A percentile compares a stretch with the other conserved stretches of the same genome.
Conservation (phyloP, 2,113 vertebrate genomes). For the Tragelaphus scriptus region DNA sequence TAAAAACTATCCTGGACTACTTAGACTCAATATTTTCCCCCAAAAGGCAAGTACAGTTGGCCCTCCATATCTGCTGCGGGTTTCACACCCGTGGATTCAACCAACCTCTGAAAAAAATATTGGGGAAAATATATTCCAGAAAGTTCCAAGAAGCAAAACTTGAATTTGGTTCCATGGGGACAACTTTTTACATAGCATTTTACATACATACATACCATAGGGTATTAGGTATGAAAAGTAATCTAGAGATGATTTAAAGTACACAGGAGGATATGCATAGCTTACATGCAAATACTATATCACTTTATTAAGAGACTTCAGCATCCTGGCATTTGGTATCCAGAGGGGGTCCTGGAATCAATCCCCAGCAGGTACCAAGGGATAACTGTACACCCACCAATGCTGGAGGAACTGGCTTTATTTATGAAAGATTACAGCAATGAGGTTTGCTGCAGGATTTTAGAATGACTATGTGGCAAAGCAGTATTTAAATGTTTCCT, state of each 20-base stretch:
- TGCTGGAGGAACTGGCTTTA: not conserved
- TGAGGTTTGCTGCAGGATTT: not conserved
- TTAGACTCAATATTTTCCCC: not conserved
- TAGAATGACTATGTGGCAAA: not conserved
- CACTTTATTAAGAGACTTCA: not conserved
- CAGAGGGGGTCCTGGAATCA: not conserved
- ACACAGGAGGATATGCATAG: not conserved
- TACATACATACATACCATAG: not conserved
- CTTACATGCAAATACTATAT: not conserved
- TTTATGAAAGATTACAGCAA: not conserved
- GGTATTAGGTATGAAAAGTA: not conserved
- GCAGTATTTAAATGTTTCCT: not conserved
- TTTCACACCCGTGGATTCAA: not conserved
- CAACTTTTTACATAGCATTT: not conserved
- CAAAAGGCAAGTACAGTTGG: not conserved
- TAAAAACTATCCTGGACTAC: not conserved
- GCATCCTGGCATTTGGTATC: not conserved
- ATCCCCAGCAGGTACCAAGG: not conserved
- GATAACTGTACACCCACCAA: not conserved
- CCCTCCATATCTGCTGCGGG: not conserved
- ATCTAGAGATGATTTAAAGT: not conserved
- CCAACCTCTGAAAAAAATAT: not conserved
- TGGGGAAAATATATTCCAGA: not conserved
- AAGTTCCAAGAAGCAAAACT: not conserved
- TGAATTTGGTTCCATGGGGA: not conserved